Conservation (phyloP, 2,888 invertebrate species). For the Synergus itoensis region DNA sequence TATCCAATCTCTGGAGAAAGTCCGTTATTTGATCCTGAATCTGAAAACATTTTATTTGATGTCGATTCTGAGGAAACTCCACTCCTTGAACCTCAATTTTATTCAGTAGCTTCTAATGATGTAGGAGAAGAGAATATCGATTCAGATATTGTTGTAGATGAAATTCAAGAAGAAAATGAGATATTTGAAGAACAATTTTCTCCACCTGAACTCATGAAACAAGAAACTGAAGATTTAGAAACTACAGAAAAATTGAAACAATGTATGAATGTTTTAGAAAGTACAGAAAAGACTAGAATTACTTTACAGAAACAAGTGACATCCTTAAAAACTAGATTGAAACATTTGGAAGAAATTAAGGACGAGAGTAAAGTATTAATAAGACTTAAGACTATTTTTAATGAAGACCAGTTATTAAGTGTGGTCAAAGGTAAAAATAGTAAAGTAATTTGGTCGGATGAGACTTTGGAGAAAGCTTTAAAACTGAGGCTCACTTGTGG, state of each 20-base stretch:
- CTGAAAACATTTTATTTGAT: neutral
- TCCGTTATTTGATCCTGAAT: neutral
- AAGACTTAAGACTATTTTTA: neutral
- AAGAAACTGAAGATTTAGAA: neutral
- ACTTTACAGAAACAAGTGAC: neutral
- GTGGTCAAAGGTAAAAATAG: neutral
- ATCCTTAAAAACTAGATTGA: neutral
- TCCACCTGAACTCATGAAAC: neutral
- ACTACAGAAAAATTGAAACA: neutral
- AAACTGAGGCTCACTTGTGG: slow-evolving; percentile 28
- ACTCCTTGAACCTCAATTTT: neutral
- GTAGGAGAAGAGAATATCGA: neutral
- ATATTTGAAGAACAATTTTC: neutral
- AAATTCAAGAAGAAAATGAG: neutral
- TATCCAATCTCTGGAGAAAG: neutral
- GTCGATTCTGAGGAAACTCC: neutral
- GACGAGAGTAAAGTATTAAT: neutral
- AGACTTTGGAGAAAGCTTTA: slow-evolving; percentile 31
- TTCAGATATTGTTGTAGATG: neutral
- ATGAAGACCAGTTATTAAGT: neutral
- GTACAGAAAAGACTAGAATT: neutral
- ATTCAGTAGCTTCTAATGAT: neutral
- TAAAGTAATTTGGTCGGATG: slow-evolving; percentile 4
- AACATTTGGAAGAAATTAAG: neutral
- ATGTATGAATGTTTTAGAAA: neutral